Evolutionary conservation across 1,140 invertebrate genomes (phyloP), one percentile per base, ranked within the genome.

Genomic region (Caenorhabditis tropicalis): DNA sequence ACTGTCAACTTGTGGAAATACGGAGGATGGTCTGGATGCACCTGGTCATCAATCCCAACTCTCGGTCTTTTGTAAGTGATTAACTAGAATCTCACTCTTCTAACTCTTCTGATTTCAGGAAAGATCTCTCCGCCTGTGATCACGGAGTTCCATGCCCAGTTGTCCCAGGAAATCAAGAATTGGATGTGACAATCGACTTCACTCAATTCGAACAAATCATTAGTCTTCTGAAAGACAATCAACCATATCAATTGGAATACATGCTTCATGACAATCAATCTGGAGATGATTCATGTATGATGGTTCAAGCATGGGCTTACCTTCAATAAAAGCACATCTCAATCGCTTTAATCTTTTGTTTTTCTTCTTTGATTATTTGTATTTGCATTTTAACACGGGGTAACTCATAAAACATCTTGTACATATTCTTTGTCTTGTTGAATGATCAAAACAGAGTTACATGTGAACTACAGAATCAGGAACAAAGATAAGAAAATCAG

Each of bases 211-310:
- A 70, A 7, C 27, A 29, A 33, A 85, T 85, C 56, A 85, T 85
- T 58, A 48, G 21, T 5, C 16, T 85, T 1, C 56, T 85, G 10
- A 85, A 85, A 49, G 80, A 85, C 53, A 85, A 83, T 58, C 65
- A 74, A 31, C 84, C 84, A 58, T 85, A 85, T 46, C 84, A 85
- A 74, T 16, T 85, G 27, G 82, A 85, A 79, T 81, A 80, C 79
- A 85, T 80, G 39, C 83, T 85, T 21, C 43, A 56, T 39, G 83
- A 85, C 56, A 85, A 85, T 16, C 10, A 39, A 15, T 85, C 83
- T 24, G 48, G 74, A 27, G 83, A 85, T 19, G 74, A 60, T 27
- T 27, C 74, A 15, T 85, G 83, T 31, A 46, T 85, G 51, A 85
- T 85, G 83, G 74, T 70, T 19, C 83, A 85, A 58, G 83, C 51